phyloP scores from a whole-genome alignment of 2,797 vertebrate genomes.

The Chaetophractus vellerosus region DNA sequence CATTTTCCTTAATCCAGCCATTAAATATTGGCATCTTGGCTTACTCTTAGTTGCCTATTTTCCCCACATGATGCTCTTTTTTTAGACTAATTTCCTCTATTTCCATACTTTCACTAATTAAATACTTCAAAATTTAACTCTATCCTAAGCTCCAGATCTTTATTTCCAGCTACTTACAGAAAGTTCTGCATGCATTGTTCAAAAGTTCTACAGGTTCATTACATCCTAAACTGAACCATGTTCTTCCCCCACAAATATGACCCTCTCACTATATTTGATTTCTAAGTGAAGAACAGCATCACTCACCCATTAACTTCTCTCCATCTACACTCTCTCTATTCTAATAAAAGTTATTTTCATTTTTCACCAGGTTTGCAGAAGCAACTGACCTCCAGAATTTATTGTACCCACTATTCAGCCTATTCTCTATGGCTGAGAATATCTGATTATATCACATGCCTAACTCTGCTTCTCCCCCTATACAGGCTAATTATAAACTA shows the following conservation, averaged over 20 bases:
- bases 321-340: not conserved
- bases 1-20: not conserved
- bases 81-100: not conserved
- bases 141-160: not conserved
- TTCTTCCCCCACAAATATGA: not conserved
- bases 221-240: not conserved
- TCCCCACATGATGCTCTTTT: not conserved
- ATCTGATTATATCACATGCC: not conserved
- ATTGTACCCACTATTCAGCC: not conserved
- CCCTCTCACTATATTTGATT: rapidly evolving
- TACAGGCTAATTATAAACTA: not conserved
- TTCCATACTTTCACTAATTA: not conserved
- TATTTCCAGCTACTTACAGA: not conserved
- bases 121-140: not conserved
- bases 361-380: not conserved
- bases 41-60: not conserved
- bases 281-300: not conserved
- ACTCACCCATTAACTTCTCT: no score
- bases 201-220: not conserved
- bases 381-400: not conserved
- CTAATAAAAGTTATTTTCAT: not conserved
- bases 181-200: not conserved
- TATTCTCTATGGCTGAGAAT: not conserved
- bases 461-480: not conserved
- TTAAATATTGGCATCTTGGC: not conserved